Conservation (phyloP, 2,797 vertebrate genomes). For the Esox masquinongy region DNA sequence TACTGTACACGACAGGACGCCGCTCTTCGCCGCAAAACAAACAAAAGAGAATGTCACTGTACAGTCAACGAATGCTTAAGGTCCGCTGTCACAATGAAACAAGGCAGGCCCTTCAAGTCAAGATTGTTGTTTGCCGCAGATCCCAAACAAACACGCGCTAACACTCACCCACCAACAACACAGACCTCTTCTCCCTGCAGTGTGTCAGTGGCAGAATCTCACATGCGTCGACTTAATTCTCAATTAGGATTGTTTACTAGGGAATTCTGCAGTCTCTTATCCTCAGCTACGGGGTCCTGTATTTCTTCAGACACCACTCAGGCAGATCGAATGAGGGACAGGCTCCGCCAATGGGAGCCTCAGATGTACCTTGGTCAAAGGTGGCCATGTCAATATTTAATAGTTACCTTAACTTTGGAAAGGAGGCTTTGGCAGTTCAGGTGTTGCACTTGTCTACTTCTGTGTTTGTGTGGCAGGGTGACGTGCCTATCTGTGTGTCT, state of each 20-base stretch:
- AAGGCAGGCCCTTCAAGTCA: constrained; percentile 55
- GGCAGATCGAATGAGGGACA: constrained; percentile 40
- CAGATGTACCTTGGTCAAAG: constrained; percentile 60
- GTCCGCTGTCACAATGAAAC: constrained; percentile 4
- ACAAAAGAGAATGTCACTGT: constrained; percentile 33
- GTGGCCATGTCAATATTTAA: constrained; percentile 69
- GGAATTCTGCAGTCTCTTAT: constrained; percentile 84
- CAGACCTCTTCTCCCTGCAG: constrained; percentile 49
- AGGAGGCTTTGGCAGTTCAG: constrained; percentile 58
- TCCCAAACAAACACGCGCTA: constrained; percentile 32
- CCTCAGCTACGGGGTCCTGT: constrained; percentile 72
- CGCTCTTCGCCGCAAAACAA: not conserved
- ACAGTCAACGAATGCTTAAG: constrained; percentile 49
- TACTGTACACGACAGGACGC: not conserved
- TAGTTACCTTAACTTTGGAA: constrained; percentile 53
- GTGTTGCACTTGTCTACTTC: constrained; percentile 67
- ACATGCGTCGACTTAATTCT: constrained; percentile 78
- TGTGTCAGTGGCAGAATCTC: constrained; percentile 71
- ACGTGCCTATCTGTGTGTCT: not conserved
- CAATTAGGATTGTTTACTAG: constrained; percentile 82
- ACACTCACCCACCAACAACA: not conserved
- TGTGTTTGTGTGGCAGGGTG: constrained; percentile 10
- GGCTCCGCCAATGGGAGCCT: constrained; percentile 53
- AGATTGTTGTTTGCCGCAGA: constrained; percentile 59
- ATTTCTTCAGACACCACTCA: constrained; percentile 74